Percentiles rank a stretch among this genome's conserved stretches.
Conservation (phyloP, 2,888 invertebrate genomes). For the Meta bourneti region DNA sequence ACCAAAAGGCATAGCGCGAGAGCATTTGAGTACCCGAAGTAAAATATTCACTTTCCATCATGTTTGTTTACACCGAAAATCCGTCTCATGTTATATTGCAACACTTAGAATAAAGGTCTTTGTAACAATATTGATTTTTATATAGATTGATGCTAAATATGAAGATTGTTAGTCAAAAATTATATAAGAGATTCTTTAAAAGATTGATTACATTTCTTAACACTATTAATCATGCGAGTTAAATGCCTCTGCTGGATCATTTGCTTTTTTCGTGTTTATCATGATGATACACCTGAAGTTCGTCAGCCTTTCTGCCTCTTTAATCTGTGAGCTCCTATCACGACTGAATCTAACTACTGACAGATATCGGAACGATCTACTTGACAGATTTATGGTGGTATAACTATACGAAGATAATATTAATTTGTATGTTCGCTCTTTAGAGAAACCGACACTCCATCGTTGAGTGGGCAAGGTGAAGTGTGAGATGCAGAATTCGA, state of each 20-base stretch:
- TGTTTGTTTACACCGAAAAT: no score
- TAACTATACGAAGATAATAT: not conserved
- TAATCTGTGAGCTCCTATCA: not conserved
- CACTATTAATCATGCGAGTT: not conserved
- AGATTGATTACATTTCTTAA: not conserved
- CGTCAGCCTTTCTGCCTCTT: not conserved
- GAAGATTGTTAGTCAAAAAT: not conserved
- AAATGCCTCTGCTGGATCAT: not conserved
- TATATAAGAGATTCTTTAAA: not conserved
- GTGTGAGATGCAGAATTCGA: not conserved
- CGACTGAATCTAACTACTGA: constrained; percentile 2
- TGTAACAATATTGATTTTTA: no score
- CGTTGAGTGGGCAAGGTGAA: no score
- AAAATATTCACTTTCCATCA: no score
- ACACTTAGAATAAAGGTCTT: no score
- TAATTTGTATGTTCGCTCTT: not conserved
- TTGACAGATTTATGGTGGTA: constrained; percentile 10
- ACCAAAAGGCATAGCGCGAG: no score
- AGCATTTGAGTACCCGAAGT: no score
- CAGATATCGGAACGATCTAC: not conserved
- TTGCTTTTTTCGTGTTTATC: not conserved
- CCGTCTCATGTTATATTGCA: no score
- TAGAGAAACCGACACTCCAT: not conserved
- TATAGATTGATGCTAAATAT: not conserved
- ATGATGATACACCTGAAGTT: not conserved